Conservation (phyloP, 2,888 invertebrate genomes). For the Drosophila limbata region DNA sequence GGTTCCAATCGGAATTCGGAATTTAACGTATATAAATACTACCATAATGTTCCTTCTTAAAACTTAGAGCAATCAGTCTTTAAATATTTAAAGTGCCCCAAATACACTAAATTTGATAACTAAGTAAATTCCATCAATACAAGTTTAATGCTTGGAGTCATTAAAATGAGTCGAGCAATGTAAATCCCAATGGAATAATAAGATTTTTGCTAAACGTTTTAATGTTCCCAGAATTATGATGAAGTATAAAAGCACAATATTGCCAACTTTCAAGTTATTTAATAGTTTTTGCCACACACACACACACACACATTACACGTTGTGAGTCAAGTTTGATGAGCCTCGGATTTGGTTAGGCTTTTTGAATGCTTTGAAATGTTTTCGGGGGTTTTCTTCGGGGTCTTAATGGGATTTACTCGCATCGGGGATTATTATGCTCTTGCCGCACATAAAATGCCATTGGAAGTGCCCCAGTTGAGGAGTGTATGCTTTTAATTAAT, state of each 20-base stretch:
- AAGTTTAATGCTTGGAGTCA: conserved; percentile 12
- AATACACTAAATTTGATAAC: not conserved
- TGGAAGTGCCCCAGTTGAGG: conserved; percentile 40
- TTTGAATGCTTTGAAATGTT: conserved; percentile 3
- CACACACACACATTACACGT: not conserved
- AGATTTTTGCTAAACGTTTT: conserved; percentile 50
- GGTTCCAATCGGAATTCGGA: too few relatives aligned
- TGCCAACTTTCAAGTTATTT: conserved; percentile 70
- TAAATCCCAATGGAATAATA: conserved; percentile 20
- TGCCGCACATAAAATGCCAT: conserved; percentile 69
- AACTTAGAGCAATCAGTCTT: not conserved
- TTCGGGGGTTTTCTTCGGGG: conserved; percentile 6
- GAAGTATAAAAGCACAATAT: conserved; percentile 64
- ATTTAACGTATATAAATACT: not conserved
- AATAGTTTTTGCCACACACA: conserved; percentile 60
- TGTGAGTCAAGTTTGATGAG: conserved; percentile 61
- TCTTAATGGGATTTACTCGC: conserved; percentile 34
- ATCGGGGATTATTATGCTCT: conserved; percentile 46
- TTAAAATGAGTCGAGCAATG: conserved; percentile 21
- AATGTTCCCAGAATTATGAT: conserved; percentile 65
- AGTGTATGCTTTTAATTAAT: conserved; percentile 72
- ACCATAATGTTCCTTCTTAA: not conserved
- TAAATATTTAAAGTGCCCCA: not conserved
- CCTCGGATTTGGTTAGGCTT: conserved; percentile 38
- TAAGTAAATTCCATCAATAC: conserved; percentile 4